Conservation (phyloP, 2,888 invertebrate genomes). For the Acronicta psi region DNA sequence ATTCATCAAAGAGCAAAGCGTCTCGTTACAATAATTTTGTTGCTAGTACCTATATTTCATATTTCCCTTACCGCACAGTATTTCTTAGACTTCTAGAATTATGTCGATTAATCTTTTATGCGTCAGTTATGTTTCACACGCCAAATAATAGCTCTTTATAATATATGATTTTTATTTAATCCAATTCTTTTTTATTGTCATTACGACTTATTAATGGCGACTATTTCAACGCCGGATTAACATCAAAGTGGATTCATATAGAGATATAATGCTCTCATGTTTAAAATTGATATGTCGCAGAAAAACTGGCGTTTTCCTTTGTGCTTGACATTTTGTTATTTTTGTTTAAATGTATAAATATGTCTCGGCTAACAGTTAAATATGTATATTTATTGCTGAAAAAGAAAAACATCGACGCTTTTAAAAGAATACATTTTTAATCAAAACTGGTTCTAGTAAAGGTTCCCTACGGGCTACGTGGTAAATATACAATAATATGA, state of each 20-base stretch:
- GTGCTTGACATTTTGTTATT: conserved; percentile 31
- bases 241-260: conserved; percentile 66
- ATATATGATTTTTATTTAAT: conserved; percentile 75
- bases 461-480: no score
- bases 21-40: conserved; percentile 62
- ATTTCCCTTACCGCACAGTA: conserved; percentile 60
- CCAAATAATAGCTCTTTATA: conserved; percentile 73
- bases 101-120: conserved; percentile 70
- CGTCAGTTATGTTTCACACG: conserved; percentile 74
- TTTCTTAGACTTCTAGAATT: conserved; percentile 50
- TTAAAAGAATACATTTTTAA: not conserved
- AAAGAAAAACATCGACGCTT: conserved; percentile 13
- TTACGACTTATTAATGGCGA: conserved; percentile 73
- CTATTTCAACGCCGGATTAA: conserved; percentile 75
- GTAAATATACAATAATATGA: no score
- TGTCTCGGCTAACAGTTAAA: conserved; percentile 24
- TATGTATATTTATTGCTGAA: conserved; percentile 27
- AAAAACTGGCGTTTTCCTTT: conserved; percentile 33
- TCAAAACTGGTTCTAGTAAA: not conserved
- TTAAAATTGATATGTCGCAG: conserved; percentile 40
- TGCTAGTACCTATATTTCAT: conserved; percentile 59
- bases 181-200: conserved; percentile 74
- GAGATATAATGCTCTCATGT: conserved; percentile 38
- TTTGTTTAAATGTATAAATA: conserved; percentile 23
- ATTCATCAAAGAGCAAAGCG: conserved; percentile 63